Conservation (phyloP, 1,140 invertebrate species). For the Helicoverpa armigera region DNA sequence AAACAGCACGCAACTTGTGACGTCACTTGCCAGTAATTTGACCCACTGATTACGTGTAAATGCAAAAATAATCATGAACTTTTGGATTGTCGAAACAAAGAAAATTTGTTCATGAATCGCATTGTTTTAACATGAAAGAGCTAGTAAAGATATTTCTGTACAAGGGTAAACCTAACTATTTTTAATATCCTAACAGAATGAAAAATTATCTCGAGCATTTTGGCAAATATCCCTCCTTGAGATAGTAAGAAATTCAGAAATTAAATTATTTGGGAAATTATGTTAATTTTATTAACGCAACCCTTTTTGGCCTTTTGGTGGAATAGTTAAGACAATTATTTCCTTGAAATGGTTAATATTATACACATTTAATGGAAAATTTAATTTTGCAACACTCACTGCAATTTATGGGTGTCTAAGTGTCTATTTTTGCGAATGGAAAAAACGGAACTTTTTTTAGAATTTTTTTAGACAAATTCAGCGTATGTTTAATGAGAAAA, state of each 20-base stretch:
- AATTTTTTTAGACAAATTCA: too few species aligned
- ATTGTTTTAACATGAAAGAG: neutral
- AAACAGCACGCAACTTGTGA: too few species aligned
- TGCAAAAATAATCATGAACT: too few species aligned
- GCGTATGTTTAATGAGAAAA: too few species aligned
- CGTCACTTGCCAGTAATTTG: too few species aligned
- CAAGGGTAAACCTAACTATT: conserved; percentile 24
- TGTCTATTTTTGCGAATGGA: too few species aligned
- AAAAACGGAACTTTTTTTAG: too few species aligned
- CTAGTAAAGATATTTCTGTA: neutral
- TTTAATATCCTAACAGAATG: conserved; percentile 17
- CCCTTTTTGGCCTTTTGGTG: neutral
- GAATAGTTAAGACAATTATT: conserved; percentile 23
- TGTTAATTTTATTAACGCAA: conserved; percentile 24
- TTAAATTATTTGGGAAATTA: conserved; percentile 16
- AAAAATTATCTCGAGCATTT: conserved; percentile 18
- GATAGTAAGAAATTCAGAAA: conserved; percentile 16
- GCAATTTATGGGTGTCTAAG: too few species aligned
- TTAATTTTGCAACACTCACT: too few species aligned
- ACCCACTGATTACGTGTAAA: too few species aligned
- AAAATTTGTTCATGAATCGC: neutral
- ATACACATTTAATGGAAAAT: neutral
- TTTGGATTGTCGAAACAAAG: too few species aligned
- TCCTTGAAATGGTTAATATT: neutral
- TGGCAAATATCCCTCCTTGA: neutral